Conservation (phyloP, 2,888 invertebrate species). For the Acleris laterana region DNA sequence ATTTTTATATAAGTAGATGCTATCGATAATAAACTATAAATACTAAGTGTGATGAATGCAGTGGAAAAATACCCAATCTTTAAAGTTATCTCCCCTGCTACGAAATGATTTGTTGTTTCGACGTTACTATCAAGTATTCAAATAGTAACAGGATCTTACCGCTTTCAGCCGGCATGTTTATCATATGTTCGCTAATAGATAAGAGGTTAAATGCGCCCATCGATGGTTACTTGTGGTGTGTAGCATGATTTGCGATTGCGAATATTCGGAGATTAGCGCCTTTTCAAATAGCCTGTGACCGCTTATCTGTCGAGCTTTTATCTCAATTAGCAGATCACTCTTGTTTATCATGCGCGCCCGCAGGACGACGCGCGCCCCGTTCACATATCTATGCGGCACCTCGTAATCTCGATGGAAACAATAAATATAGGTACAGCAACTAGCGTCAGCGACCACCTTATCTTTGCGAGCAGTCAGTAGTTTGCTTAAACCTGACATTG, state of each 20-base stretch:
- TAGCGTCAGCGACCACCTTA: conserved; percentile 11
- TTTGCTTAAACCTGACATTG: conserved; percentile 16
- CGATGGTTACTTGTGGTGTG: conserved; percentile 68
- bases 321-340: conserved; percentile 38
- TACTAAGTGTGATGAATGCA: conserved; percentile 3
- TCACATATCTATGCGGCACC: conserved; percentile 16
- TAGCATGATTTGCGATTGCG: conserved; percentile 52
- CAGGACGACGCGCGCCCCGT: conserved; percentile 17
- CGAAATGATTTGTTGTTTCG: conserved; percentile 23
- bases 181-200: conserved; percentile 72
- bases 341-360: conserved; percentile 35
- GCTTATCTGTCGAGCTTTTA: conserved; percentile 44
- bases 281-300: conserved; percentile 43
- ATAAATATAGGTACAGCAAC: conserved; percentile 3
- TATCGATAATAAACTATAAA: not conserved
- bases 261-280: conserved; percentile 50
- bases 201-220: conserved; percentile 56
- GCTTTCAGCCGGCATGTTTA: conserved; percentile 64
- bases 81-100: conserved; percentile 27
- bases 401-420: conserved; percentile 47
- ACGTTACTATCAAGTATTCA: conserved; percentile 30
- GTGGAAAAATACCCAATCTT: conserved; percentile 44
- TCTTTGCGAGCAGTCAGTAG: conserved; percentile 17
- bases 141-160: conserved; percentile 55
- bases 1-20: not conserved